Evolutionary conservation across 2,888 invertebrate species (phyloP).

Genomic region (Sphaerophoria rueppellii): DNA sequence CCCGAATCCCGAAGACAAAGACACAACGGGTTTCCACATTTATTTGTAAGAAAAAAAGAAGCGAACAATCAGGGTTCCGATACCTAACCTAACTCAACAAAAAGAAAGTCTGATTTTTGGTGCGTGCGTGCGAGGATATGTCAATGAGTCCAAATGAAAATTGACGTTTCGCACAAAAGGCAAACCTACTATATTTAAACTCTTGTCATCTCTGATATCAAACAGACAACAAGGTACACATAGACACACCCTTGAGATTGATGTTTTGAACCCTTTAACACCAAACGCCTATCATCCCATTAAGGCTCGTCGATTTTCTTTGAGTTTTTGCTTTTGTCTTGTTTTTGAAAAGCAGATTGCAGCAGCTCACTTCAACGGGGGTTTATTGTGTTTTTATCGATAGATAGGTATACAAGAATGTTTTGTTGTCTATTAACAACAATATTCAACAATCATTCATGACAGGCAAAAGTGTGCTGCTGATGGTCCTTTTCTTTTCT

Average conservation of each 20-base stretch:
- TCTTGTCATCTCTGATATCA: too few relatives aligned
- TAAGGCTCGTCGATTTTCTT: conserved; percentile 30
- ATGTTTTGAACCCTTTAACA: conserved; percentile 72
- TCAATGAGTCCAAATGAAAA: conserved; percentile 67
- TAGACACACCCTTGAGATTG: conserved; percentile 69
- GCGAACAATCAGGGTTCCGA: neutral
- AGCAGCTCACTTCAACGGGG: conserved; percentile 60
- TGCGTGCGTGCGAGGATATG: conserved; percentile 31
- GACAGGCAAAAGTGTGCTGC: conserved; percentile 72
- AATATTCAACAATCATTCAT: conserved; percentile 60
- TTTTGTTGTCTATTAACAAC: conserved; percentile 71
- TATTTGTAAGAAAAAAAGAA: conserved; percentile 36
- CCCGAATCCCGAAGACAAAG: neutral
- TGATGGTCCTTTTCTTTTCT: conserved; percentile 44
- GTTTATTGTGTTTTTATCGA: conserved; percentile 55
- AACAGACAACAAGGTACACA: neutral
- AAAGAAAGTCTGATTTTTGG: conserved; percentile 54
- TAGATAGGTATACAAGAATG: conserved; percentile 35
- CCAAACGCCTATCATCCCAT: conserved; percentile 56
- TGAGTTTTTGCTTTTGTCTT: conserved; percentile 4
- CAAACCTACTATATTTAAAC: neutral
- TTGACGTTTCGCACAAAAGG: conserved; percentile 67
- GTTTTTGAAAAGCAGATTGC: conserved; percentile 45
- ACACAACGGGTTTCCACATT: conserved; percentile 10
- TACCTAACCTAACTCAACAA: conserved; percentile 53